A percentile compares a stretch with the other conserved stretches of the same genome.
These are phyloP conservation scores for Eulemur rubriventer DNA, from an alignment of 2,797 vertebrate species.

Conservation along the genomic window DNA sequence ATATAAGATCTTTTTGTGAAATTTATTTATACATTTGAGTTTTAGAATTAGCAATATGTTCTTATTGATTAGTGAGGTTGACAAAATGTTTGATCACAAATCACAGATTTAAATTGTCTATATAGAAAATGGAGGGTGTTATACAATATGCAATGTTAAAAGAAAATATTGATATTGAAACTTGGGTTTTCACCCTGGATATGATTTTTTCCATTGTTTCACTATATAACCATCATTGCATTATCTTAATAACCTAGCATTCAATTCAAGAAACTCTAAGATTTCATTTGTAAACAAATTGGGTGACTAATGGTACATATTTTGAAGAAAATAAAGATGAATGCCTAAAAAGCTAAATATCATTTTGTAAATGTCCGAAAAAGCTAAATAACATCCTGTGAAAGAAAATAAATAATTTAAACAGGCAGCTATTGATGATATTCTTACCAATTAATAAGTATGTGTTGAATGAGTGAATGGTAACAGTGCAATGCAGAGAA, in stretches of 20 bases:
- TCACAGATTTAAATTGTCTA: slow-evolving; percentile 46
- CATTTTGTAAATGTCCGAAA: not conserved
- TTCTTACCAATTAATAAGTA: not conserved
- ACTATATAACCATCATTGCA: not conserved
- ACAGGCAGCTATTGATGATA: not conserved
- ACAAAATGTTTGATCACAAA: not conserved
- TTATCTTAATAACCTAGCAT: not conserved
- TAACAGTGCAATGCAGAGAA: not conserved
- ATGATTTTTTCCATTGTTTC: not conserved
- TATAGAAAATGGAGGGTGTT: not conserved
- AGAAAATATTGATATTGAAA: not conserved
- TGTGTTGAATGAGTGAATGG: not conserved
- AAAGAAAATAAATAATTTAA: slow-evolving; percentile 25
- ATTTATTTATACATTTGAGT: slow-evolving; percentile 45
- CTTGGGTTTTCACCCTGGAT: not conserved
- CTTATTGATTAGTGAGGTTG: slow-evolving; percentile 34
- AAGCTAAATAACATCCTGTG: not conserved
- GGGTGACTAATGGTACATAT: not conserved
- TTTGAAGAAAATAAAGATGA: slow-evolving; percentile 28
- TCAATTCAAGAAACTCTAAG: not conserved
- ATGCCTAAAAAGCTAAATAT: not conserved
- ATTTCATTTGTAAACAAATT: not conserved
- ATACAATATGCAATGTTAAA: slow-evolving; percentile 26
- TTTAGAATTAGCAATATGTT: slow-evolving; percentile 48
- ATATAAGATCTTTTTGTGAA: slow-evolving; percentile 37